Evolutionary conservation across 1,140 invertebrate species (phyloP).

Genomic region (Solenopsis invicta): DNA sequence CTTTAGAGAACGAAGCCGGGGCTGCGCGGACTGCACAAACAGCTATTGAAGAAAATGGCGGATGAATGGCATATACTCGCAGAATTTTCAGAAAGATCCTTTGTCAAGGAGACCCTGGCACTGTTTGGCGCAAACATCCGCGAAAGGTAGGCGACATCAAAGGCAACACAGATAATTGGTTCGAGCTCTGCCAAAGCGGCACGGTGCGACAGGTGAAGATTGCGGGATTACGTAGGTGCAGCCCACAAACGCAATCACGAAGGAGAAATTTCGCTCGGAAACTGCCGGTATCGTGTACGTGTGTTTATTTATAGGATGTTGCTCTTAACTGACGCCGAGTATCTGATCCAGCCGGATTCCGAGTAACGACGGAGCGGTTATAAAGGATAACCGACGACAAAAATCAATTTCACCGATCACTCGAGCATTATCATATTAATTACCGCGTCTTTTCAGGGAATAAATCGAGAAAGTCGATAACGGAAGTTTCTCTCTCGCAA

Average conservation of each 20-base stretch:
- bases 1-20: slow-evolving; percentile 63
- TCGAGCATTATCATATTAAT: slow-evolving; percentile 57
- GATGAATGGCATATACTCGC: slow-evolving; percentile 53
- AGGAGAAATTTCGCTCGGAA: slow-evolving; percentile 67
- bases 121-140: slow-evolving; percentile 71
- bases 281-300: slow-evolving; percentile 6
- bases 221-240: slow-evolving; percentile 71
- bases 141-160: slow-evolving; percentile 72
- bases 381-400: slow-evolving; percentile 36
- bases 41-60: slow-evolving; percentile 66
- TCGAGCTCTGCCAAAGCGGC: slow-evolving; percentile 60
- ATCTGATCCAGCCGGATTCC: slow-evolving; percentile 39
- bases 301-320: slow-evolving; percentile 33
- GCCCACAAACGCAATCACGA: slow-evolving; percentile 69
- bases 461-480: slow-evolving; percentile 56
- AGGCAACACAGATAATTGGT: slow-evolving; percentile 76
- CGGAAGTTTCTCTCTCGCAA: slow-evolving; percentile 31
- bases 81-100: slow-evolving; percentile 74
- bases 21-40: slow-evolving; percentile 16
- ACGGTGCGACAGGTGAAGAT: slow-evolving; percentile 70
- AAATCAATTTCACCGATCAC: slow-evolving; percentile 64
- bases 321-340: slow-evolving; percentile 37
- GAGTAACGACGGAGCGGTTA: slow-evolving; percentile 46
- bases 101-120: slow-evolving; percentile 65
- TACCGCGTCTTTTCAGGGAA: slow-evolving; percentile 35